Base-by-base conservation (phyloP, 2,797 vertebrate genomes). In the Circus cinereus region DNA sequence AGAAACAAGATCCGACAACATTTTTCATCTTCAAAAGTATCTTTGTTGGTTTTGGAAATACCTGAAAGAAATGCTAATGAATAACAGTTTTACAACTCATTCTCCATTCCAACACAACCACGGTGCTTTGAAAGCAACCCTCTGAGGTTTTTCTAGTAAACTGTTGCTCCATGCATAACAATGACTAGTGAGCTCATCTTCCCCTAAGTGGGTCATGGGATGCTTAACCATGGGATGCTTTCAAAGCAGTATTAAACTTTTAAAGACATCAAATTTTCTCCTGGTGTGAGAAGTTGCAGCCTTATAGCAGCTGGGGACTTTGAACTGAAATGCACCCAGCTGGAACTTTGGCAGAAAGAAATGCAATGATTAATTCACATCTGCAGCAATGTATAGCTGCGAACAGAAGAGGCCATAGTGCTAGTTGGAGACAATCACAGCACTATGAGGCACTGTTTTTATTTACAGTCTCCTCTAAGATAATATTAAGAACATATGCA, bases 211-310 rank as follows among this genome's bases (percentile, higher is more conserved):
- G 92, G 81, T 77, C 94, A 95, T 5, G 75, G 72, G 70, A 90
- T 85, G 62, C 72, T 59, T 32, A 91, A 68, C 75, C 90, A 88
- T 12, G 12, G 62, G 75, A 79, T 79, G 57, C 32, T 88, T 97
- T 82, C 80, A 85, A 93, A 97, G 90, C 62, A 64, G 27, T 45
- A 85, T 92, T 96, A 85, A 94, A 95, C 76, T 80, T 92, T 96
- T 94, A 83, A 56, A 94, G 91, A 85, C 56, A 88, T 59, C 45
- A 14, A 0, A 32, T 69, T 68, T 76, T 69, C 77, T 89, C 79
- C 85, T 53, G n/a, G 67, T 81, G 85, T 81, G 70, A 85, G 83
- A 56, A 79, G 80, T 38, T 82, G 85, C 88, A 88, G 85, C 59
- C 91, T 72, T 77, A 93, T 63, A 92, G 91, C 89, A 92, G 88